Conservation (phyloP, 2,888 invertebrate species). For the Hyppa rectilinea region DNA sequence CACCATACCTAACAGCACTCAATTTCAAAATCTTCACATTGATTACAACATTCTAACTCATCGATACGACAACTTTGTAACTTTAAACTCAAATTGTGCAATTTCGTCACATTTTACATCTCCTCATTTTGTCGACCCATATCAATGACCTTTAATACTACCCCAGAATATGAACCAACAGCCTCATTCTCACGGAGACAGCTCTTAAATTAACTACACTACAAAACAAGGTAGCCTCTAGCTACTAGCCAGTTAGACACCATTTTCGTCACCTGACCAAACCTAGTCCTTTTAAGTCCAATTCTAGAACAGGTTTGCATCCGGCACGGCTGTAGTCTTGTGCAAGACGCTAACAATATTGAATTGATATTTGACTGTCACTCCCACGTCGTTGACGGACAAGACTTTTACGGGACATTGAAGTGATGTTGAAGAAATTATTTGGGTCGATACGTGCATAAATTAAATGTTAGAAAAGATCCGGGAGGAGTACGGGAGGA, state of each 20-base stretch:
- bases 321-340: conserved; percentile 60
- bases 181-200: conserved; percentile 11
- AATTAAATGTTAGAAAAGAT: background rate
- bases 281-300: conserved; percentile 66
- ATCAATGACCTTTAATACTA: background rate
- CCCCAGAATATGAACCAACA: background rate
- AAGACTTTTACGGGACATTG: conserved; percentile 54
- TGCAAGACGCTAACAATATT: conserved; percentile 56
- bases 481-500: background rate
- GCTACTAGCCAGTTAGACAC: conserved; percentile 38
- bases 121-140: background rate
- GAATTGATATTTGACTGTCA: conserved; percentile 56
- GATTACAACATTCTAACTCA: conserved; percentile 3
- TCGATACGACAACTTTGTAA: background rate
- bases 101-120: background rate
- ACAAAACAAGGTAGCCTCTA: conserved; percentile 34
- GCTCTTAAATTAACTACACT: conserved; percentile 28
- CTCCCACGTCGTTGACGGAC: conserved; percentile 60
- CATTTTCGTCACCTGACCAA: conserved; percentile 60
- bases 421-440: background rate
- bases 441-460: background rate
- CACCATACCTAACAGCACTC: background rate
- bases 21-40: conserved; percentile 10
- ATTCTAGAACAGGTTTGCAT: conserved; percentile 69
- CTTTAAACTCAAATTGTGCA: conserved; percentile 7